Evolutionary conservation across 1,140 invertebrate genomes (phyloP), one percentile per base, ranked within the genome.

Genomic region (Hycleus phaleratus): DNA sequence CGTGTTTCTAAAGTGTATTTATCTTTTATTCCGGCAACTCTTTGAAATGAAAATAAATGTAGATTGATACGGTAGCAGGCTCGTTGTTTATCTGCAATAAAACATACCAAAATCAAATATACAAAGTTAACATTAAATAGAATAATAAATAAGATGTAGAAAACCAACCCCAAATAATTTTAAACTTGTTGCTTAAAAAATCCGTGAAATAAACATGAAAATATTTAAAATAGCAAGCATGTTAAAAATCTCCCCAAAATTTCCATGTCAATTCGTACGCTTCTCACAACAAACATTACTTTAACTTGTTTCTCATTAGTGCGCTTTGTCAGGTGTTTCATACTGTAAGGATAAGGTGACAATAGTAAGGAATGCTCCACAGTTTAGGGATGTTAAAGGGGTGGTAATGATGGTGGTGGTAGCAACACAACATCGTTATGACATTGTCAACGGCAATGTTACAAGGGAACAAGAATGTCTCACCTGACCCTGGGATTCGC

Each of bases 381-480:
- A 42, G 3, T n/a, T n/a, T 42, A 11, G 4, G 9, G 10, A 42
- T 42, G 40, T 8, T 42, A 42, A 4, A 42, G 11, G 9, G 40
- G 40, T 42, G 9, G 40, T 42, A 9, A 9, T 42, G 40, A 3
- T 42, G 40, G 4, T 42, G 40, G 32, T n/a, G 54, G 46, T 38
- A 46, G 46, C 45, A 42, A n/a, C 26, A 32, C 43, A n/a, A 26
- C 25, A 26, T 42, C 43, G 32, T 45, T 40, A 25, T 32, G 32
- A 32, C 32, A 32, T 32, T 24, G 45, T 42, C 49, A 58, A 49
- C 49, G 57, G 48, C 49, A 53, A 40, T 58, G 47, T 50, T 58
- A 58, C 56, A 52, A 59, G 57, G 45, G 49, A 59, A 58, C 57
- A 53, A 53, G 57, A 59, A 53, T 53, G 49, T 59, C 49, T 59